Evolutionary conservation across 2,888 invertebrate species (phyloP).

Genomic region (Rotaria socialis): DNA sequence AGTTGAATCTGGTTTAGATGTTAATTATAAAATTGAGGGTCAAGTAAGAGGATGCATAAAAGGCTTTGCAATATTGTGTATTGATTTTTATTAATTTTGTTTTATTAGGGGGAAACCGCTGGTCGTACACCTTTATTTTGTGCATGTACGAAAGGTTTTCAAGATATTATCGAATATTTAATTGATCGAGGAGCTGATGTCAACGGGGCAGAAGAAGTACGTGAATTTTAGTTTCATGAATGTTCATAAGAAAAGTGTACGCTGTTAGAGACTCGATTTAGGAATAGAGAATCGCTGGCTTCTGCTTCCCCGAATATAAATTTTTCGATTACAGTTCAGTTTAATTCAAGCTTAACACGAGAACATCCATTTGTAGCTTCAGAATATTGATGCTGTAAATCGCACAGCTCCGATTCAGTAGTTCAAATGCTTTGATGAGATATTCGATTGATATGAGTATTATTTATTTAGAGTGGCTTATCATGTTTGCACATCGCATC

Average conservation of each 20-base stretch:
- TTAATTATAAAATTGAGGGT: constrained; percentile 47
- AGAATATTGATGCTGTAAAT: too few species aligned
- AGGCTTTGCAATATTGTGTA: background rate
- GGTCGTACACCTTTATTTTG: constrained; percentile 47
- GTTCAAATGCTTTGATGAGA: too few species aligned
- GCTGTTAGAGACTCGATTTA: too few species aligned
- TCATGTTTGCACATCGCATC: constrained; percentile 47
- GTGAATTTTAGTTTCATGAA: too few species aligned
- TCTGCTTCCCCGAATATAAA: too few species aligned
- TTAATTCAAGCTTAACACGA: too few species aligned
- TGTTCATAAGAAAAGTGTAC: too few species aligned
- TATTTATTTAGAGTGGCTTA: constrained; percentile 43
- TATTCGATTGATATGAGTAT: background rate
- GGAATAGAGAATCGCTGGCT: too few species aligned
- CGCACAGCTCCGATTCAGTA: too few species aligned
- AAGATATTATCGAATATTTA: constrained; percentile 46
- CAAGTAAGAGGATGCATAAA: background rate
- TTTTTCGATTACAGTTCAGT: too few species aligned
- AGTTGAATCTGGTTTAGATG: constrained; percentile 45
- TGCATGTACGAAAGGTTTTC: constrained; percentile 47
- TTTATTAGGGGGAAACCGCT: constrained; percentile 41
- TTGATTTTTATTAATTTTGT: background rate
- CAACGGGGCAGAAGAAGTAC: constrained; percentile 46
- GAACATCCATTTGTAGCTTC: too few species aligned
- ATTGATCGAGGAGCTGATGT: constrained; percentile 47